Base-by-base conservation (phyloP, 2,888 invertebrate genomes). In the Andrena bicolor region DNA sequence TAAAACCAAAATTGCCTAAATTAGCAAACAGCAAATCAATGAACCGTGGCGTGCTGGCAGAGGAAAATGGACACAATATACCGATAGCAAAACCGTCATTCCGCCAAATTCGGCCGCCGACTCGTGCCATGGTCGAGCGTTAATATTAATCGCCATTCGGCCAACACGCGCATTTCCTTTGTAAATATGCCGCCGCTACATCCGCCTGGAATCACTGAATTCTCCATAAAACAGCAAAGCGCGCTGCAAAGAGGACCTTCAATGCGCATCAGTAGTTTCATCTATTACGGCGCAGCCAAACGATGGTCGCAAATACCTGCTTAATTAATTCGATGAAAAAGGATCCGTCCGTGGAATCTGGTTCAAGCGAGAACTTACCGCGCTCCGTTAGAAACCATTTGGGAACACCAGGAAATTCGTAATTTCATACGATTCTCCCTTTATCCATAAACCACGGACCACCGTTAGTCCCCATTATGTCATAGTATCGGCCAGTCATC, bases 121-220 rank as follows among this genome's bases (percentile, higher is more conserved):
- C 63, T 76, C 76, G 65, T 75, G 83, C 74, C 80, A 85, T 49
- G 88, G 88, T 83, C 81, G 69, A 56, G 69, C 85, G 83, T 90
- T 89, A 90, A 90, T 90, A 89, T 89, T 90, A 90, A 90, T 90
- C 84, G 79, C 72, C 73, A 85, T 86, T 87, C 83, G 76, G 80
- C 82, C 70, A 64, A 76, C 79, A 76, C 74, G 81, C 84, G 83
- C 82, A 80, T 86, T 86, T 89, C 86, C 89, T 81, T 79, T 82
- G 87, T 82, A 86, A 86, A 89, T 82, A 84, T 83, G 71, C 51
- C 61, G 35, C 51, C 61, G 35, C 75, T 72, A 56, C 66, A 71
- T 63, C n/a, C 53, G 35, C 80, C 82, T 76, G 78, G 75, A 84
- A 78, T 80, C 75, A 32, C 63, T 80, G 81, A 80, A 83, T 87